phyloP scores from a whole-genome alignment of 2,888 invertebrate genomes.

The Euclidia mi region DNA sequence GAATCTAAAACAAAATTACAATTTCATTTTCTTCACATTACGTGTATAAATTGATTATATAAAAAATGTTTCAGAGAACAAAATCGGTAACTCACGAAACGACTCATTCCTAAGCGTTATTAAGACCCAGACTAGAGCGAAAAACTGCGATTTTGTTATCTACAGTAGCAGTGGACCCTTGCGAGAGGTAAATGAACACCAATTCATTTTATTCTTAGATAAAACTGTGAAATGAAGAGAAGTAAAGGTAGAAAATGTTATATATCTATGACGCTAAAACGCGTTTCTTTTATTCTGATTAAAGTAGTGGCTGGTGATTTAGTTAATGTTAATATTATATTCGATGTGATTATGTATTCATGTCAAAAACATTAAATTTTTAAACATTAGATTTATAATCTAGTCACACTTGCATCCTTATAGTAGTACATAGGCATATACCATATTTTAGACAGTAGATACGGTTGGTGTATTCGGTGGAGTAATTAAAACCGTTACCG shows the following conservation, averaged over 20 bases:
- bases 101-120: constrained; percentile 42
- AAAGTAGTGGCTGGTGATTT: too few species aligned
- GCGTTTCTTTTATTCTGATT: too few species aligned
- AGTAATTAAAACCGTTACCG: too few species aligned
- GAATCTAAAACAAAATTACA: too few species aligned
- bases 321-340: too few species aligned
- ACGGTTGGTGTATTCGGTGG: too few species aligned
- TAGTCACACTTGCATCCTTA: too few species aligned
- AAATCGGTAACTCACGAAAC: constrained; percentile 49
- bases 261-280: neutral
- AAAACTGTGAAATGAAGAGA: constrained; percentile 1
- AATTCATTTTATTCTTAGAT: constrained; percentile 9
- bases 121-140: constrained; percentile 24
- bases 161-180: constrained; percentile 57
- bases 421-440: too few species aligned
- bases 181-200: constrained; percentile 56
- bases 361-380: too few species aligned
- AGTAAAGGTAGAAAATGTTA: constrained; percentile 1
- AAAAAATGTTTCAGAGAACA: constrained; percentile 46
- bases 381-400: too few species aligned
- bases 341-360: too few species aligned
- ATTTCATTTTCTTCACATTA: neutral
- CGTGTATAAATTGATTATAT: neutral
- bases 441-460: too few species aligned
- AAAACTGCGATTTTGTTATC: constrained; percentile 56